Evolutionary conservation across 2,888 invertebrate genomes (phyloP), one percentile per base, ranked within the genome.

Genomic region (Ochropleura leucogaster): DNA sequence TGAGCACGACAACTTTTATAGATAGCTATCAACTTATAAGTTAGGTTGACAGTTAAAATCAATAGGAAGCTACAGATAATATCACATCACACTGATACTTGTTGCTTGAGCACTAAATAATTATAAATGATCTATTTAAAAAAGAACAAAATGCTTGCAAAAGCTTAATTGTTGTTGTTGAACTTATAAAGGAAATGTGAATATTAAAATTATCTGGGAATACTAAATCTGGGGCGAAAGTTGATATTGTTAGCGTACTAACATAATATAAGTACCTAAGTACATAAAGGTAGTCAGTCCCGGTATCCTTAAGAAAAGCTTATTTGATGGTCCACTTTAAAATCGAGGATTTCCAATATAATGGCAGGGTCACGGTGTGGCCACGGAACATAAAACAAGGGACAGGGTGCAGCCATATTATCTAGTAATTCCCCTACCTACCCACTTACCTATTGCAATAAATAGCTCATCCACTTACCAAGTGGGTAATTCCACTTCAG

Each of bases 401-500:
- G 40, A 14, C 18, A 69, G 20, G 47, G 57, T 69, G 69, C 47
- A 49, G 47, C 9, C 46, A 47, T 8, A 55, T 47, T 8, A 30
- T 30, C 30, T 30, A 55, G 5, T n/a, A 46, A 30, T n/a, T 20
- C 14, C 51, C 18, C 18, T 20, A 69, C 47, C 40, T 30, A 40
- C 9, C 40, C 51, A 66, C 14, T 30, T 44, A 57, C 5, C 12
- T 57, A 44, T 57, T 40, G 68, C 10, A 30, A n/a, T 47, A 46
- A 46, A n/a, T 20, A 49, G n/a, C 3, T 66, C 64, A 64, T 47
- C 59, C 59, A 59, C 40, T 59, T 59, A 40, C 59, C 59, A 59
- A 66, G 60, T 68, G 44, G 68, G 18, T 68, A 16, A 68, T 60
- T 59, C 4, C 44, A 72, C 10, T 49, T 49, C 42, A 30, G 14